Evolutionary conservation across 1,140 invertebrate genomes (phyloP), one percentile per base, ranked within the genome.

Genomic region (Papilio helenus): DNA sequence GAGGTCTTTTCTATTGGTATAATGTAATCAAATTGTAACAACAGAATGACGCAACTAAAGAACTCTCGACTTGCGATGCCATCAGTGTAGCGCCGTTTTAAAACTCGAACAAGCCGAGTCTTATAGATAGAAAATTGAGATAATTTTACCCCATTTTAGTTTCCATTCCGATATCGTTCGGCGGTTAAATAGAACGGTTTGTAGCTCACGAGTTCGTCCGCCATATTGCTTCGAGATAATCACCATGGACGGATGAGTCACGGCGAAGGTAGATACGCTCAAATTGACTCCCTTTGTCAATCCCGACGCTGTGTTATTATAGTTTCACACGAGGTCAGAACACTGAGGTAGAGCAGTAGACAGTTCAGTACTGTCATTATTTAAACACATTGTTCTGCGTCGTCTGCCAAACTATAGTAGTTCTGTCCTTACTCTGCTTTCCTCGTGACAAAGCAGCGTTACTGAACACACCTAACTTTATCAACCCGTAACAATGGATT

Each of bases 271-370:
- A 84, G 87, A 89, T 90, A 87, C 77, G 82, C 81, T 84, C 80
- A 82, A 84, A 86, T 86, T 82, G 80, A 86, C 86, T 88, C 82
- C 86, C 86, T 90, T 90, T 90, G 89, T 90, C 87, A 88, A 87
- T 80, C 82, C 84, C 80, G 80, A 84, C 76, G 82, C 42, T 74
- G 65, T 72, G 68, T 71, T 51, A 55, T 55, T n/a, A 55, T 55
- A 20, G 51, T 55, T 55, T 55, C 51, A 55, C 51, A 55, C 51
- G n/a, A 55, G 51, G 51, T n/a, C n/a, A 20, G n/a, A n/a, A 55
- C n/a, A 55, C 9, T 55, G 18, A 8, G 8, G n/a, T 18, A 55
- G 51, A 55, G 51, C n/a, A 55, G 51, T 55, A 18, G 16, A 51
- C 18, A 20, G 2, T 18, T n/a, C 51, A n/a, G 9, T 55, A 20